These are phyloP conservation scores for Aethina tumida DNA, from an alignment of 1,140 invertebrate species.

Conservation along the genomic window DNA sequence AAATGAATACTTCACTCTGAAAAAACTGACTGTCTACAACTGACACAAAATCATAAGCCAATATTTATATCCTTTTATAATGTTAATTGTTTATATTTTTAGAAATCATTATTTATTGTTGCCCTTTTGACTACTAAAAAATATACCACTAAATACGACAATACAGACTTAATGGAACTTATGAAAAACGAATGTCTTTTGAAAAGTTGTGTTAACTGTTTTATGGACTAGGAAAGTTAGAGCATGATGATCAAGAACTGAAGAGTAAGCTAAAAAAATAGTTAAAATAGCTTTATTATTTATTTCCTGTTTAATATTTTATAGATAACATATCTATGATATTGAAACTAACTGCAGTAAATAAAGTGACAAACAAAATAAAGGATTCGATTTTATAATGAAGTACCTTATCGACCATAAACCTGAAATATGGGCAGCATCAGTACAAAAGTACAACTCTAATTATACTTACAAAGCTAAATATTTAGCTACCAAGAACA, in stretches of 20 bases:
- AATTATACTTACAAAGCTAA: constrained; percentile 40
- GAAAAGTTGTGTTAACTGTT: constrained; percentile 53
- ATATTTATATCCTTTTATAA: too few species aligned
- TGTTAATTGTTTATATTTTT: too few species aligned
- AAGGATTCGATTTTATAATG: constrained; percentile 52
- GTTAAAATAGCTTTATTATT: too few species aligned
- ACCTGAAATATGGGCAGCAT: constrained; percentile 43
- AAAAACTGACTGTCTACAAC: too few species aligned
- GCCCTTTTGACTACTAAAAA: too few species aligned
- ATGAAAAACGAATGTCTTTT: constrained; percentile 55
- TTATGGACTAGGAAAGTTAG: constrained; percentile 55
- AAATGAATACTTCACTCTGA: too few species aligned
- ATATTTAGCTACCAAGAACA: constrained; percentile 32
- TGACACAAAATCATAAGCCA: too few species aligned
- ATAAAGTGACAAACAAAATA: constrained; percentile 54
- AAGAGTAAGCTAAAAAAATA: constrained; percentile 63
- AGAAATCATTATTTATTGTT: too few species aligned
- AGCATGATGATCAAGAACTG: constrained; percentile 59
- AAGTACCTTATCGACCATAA: constrained; percentile 44
- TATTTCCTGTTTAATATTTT: too few species aligned
- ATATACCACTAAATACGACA: constrained; percentile 65
- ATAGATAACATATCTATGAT: constrained; percentile 57
- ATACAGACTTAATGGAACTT: constrained; percentile 57
- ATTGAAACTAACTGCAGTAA: constrained; percentile 53
- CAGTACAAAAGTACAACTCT: constrained; percentile 49